Base-by-base conservation (phyloP, 2,797 vertebrate genomes). In the Syngnathus rostellatus region DNA sequence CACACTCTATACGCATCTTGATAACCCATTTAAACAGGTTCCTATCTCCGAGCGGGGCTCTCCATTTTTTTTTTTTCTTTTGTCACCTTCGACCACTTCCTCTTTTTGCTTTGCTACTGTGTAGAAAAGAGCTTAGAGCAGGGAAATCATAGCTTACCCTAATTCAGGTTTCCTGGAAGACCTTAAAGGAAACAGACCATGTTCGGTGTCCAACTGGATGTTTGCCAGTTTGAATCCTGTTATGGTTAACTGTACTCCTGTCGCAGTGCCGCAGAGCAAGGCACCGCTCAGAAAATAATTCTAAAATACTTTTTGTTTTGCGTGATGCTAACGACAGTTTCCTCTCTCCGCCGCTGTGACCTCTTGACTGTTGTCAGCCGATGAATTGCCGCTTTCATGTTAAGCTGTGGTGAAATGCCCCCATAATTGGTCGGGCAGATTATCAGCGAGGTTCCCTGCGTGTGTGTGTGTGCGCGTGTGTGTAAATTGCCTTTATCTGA, bases 391-490 rank as follows among this genome's bases (percentile, higher is more conserved):
- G 74, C 78, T 81, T 88, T 81, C 72, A 71, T 85, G 80, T 85
- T 84, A 84, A 88, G 65, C 85, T 75, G 79, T 79, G 77, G 73
- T 60, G 48, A 78, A 85, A 84, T 75, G 71, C 73, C 66, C 55
- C 75, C 19, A 53, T 88, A 88, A 86, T 87, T 87, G 83, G 76
- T 81, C 79, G 83, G 85, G 82, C 79, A 84, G 86, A 87, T 88
- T 85, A 89, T 88, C 86, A 75, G 78, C 69, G 76, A 81, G 78
- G 85, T 79, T 65, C 63, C 59, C 69, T 21, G 55, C 31, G 54
- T 39, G 46, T 67, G 48, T 60, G 14, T 67, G 40, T 67, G 1
- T 69, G 55, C 58, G 59, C 72, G 70, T 62, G 68, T 46, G 62
- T 4, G 63, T 53, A 55, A 48, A 17, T 62, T 79, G 81, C 77